Evolutionary conservation across 1,140 invertebrate genomes (phyloP).

Genomic region (Paralvinella palmiformis): DNA sequence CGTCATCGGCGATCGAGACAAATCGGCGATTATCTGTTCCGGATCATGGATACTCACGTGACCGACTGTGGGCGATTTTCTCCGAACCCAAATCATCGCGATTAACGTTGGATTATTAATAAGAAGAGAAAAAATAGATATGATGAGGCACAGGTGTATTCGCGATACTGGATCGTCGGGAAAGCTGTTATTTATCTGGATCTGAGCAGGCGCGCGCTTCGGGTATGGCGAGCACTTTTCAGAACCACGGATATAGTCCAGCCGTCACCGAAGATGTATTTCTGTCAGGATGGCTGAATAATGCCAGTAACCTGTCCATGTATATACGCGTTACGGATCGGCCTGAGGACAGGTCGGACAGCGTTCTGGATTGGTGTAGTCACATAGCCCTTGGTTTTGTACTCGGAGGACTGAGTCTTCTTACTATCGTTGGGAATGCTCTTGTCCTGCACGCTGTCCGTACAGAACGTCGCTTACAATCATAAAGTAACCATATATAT

Average conservation of each 20-base stretch:
- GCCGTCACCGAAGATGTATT: not conserved
- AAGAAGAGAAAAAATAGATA: too few relatives aligned
- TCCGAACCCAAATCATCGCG: too few relatives aligned
- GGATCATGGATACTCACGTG: too few relatives aligned
- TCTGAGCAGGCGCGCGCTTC: too few relatives aligned
- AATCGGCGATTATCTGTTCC: too few relatives aligned
- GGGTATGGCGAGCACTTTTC: not conserved
- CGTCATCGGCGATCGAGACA: too few relatives aligned
- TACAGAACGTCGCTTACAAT: constrained; percentile 38
- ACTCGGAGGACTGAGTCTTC: constrained; percentile 31
- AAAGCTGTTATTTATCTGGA: too few relatives aligned
- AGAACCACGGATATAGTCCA: not conserved
- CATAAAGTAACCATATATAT: constrained; percentile 27
- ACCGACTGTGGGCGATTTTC: too few relatives aligned
- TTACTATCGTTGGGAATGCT: constrained; percentile 40
- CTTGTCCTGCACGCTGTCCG: constrained; percentile 43
- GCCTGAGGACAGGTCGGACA: not conserved
- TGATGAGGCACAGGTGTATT: too few relatives aligned
- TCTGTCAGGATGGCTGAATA: not conserved
- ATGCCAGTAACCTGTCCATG: not conserved
- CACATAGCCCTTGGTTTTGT: constrained; percentile 37
- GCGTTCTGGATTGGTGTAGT: not conserved
- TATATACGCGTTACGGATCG: not conserved
- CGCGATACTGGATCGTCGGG: too few relatives aligned
- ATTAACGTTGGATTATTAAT: too few relatives aligned